These are phyloP conservation scores for Perca fluviatilis DNA, from an alignment of 2,113 vertebrate genomes.

Conservation along the genomic window DNA sequence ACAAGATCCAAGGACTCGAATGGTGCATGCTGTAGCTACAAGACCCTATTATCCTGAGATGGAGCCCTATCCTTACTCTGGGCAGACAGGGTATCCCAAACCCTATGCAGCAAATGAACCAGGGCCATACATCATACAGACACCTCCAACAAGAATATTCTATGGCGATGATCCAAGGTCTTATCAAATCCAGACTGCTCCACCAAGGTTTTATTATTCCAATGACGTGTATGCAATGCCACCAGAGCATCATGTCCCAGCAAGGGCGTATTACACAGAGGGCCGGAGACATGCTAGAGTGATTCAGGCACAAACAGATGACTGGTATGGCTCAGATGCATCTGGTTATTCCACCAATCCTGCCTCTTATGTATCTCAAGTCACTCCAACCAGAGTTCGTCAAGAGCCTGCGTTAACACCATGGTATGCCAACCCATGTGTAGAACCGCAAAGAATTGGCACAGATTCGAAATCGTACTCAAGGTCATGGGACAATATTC, in stretches of 20 bases:
- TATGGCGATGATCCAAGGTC: conserved; percentile 87
- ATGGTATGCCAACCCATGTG: conserved; percentile 89
- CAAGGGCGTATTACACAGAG: conserved; percentile 86
- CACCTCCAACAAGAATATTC: conserved; percentile 81
- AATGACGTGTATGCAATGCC: conserved; percentile 88
- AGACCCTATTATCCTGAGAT: conserved; percentile 80
- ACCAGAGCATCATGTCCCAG: conserved; percentile 87
- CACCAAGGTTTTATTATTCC: conserved; percentile 86
- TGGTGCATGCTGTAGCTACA: conserved; percentile 80
- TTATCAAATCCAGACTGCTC: conserved; percentile 86
- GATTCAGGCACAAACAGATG: conserved; percentile 85
- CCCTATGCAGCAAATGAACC: conserved; percentile 81
- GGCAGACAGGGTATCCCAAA: conserved; percentile 81
- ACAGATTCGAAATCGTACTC: conserved; percentile 92
- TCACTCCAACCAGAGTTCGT: conserved; percentile 80
- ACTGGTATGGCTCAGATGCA: conserved; percentile 90
- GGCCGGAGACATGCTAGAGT: conserved; percentile 84
- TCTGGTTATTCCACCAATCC: conserved; percentile 83
- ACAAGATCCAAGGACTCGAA: conserved; percentile 83
- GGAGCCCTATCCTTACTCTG: conserved; percentile 78
- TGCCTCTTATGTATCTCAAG: conserved; percentile 83
- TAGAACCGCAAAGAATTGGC: conserved; percentile 84
- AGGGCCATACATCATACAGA: conserved; percentile 89
- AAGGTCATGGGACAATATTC: conserved; percentile 97
- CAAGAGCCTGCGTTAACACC: conserved; percentile 85